Evolutionary conservation across 2,113 vertebrate species (phyloP), one percentile per base, ranked within the genome.

Genomic region (Clarias gariepinus): DNA sequence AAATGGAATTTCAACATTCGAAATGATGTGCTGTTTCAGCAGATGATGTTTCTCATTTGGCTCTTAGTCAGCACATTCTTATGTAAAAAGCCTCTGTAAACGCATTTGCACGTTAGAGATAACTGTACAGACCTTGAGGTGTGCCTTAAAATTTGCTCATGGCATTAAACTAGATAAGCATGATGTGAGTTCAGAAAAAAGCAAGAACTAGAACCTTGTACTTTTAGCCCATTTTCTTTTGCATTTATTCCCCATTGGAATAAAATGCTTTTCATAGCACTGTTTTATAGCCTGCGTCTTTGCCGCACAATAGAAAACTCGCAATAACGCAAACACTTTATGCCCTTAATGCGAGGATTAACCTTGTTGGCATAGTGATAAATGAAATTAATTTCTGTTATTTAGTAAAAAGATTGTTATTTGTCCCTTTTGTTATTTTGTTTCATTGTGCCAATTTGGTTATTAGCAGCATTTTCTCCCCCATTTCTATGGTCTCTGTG

Each of bases 391-490:
- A 80, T 2, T 19, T 33, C 15, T 13, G 41, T 53, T 53, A 16
- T 58, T 63, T 57, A 68, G 30, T 47, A 30, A 81, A 80, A 58
- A 61, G 28, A 61, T 55, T 64, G 87, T 36, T 88, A 28, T 81
- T 68, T 89, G 88, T 52, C 85, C 87, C 52, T 57, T 57, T 78
- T 23, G 2, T 16, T 76, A 53, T 76, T 53, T 78, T 3, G 1
- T 55, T 78, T 30, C 64, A 88, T 86, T 91, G 83, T 91, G 85
- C 88, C 87, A 83, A 47, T 68, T 58, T 71, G 74, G 60, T 68
- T 87, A 64, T 23, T 74, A 71, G 81, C 63, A 18, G 73, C 6
- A 52, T 11, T 53, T 53, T 23, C n/a, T n/a, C 52, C 52, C 41
- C 52, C 41, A n/a, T 76, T 76, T 76, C 23, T 1, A n/a, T 73